Percentiles rank a stretch among this genome's conserved stretches.
phyloP scores from a whole-genome alignment of 2,113 vertebrate genomes.

The Mus spicilegus region DNA sequence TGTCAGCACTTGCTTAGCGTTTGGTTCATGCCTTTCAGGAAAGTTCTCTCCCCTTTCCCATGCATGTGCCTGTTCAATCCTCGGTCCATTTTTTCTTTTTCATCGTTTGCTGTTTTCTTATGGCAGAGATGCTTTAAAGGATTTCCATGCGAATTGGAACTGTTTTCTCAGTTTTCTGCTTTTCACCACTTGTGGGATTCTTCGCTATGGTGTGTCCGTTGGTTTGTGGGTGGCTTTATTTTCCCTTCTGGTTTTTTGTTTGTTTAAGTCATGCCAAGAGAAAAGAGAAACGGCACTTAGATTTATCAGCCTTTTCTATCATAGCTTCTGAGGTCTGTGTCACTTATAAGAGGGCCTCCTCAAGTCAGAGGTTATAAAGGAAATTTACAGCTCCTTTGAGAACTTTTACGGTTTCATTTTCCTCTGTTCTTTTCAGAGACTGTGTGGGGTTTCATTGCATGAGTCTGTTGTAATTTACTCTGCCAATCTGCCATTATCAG shows the following conservation, averaged over 20 bases:
- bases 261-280: background rate
- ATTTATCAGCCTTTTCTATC: slow-evolving; percentile 48
- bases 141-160: background rate
- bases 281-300: background rate
- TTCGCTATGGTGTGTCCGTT: background rate
- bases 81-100: background rate
- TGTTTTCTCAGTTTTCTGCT: background rate
- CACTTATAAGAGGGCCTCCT: slow-evolving; percentile 12
- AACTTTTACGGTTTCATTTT: slow-evolving; percentile 58
- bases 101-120: background rate
- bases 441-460: background rate
- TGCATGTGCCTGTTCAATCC: background rate
- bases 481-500: background rate
- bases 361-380: slow-evolving; percentile 55
- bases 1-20: background rate
- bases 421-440: slow-evolving; percentile 46
- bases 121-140: background rate
- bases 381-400: slow-evolving; percentile 69
- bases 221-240: background rate
- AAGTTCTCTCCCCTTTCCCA: background rate
- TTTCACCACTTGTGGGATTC: background rate
- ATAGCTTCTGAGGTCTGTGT: slow-evolving; percentile 51
- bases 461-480: slow-evolving; percentile 5
- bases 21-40: background rate
- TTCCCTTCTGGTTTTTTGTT: background rate